These are phyloP conservation scores for Tenualosa ilisha DNA, from an alignment of 2,797 vertebrate genomes.

Conservation along the genomic window DNA sequence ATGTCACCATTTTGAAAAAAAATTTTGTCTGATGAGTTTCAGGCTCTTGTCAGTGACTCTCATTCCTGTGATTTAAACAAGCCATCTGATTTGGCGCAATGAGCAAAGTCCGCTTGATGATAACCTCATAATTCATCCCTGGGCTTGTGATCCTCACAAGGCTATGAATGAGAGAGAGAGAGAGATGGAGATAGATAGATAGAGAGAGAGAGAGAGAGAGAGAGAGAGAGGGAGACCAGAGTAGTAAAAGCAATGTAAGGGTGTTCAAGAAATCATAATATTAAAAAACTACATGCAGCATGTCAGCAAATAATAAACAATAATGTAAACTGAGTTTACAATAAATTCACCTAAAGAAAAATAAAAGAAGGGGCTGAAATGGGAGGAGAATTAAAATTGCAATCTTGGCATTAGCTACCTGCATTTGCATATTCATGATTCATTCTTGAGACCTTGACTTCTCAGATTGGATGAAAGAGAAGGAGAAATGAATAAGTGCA, in stretches of 20 bases:
- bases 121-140: slow-evolving; percentile 27
- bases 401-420: slow-evolving; percentile 65
- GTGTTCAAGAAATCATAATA: slow-evolving; percentile 29
- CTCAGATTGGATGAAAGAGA: slow-evolving; percentile 55
- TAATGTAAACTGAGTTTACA: slow-evolving; percentile 72
- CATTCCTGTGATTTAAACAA: slow-evolving; percentile 32
- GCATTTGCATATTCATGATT: slow-evolving; percentile 70
- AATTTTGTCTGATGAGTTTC: background rate
- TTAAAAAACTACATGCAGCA: slow-evolving; percentile 50
- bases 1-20: background rate
- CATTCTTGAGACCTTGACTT: slow-evolving; percentile 58
- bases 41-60: slow-evolving; percentile 7
- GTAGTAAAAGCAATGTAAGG: background rate
- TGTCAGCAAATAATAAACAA: slow-evolving; percentile 72
- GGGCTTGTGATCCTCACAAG: background rate
- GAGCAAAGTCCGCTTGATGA: slow-evolving; percentile 12
- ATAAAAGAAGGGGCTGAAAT: slow-evolving; percentile 5
- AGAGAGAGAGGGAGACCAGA: background rate
- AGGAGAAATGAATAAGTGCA: slow-evolving; percentile 42
- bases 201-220: background rate
- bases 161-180: background rate
- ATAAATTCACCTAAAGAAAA: slow-evolving; percentile 67
- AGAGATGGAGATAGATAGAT: background rate
- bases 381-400: slow-evolving; percentile 72
- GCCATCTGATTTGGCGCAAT: slow-evolving; percentile 22